Percentiles rank a stretch among this genome's conserved stretches.
These are phyloP conservation scores for Xiphorhynchus erythropygius DNA, from an alignment of 2,797 vertebrate genomes.

Conservation along the genomic window DNA sequence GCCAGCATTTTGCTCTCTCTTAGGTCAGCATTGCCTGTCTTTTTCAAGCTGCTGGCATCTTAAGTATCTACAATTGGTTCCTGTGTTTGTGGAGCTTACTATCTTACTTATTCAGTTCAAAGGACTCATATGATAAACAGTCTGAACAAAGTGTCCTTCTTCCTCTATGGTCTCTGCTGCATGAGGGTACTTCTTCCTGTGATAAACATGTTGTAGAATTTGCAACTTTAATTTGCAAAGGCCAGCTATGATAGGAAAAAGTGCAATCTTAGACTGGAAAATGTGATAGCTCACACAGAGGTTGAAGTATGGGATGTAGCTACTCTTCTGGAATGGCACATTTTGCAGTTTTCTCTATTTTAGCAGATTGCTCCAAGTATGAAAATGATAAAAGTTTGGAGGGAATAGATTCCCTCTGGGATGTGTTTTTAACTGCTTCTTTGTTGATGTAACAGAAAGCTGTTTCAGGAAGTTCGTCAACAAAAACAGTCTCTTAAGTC, in stretches of 20 bases:
- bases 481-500: neutral
- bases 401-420: neutral
- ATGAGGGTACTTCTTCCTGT: slow-evolving; percentile 27
- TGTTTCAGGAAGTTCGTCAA: neutral
- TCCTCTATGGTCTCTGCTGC: neutral
- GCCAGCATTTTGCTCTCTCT: neutral
- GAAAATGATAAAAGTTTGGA: neutral
- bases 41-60: slow-evolving; percentile 8
- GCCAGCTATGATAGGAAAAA: neutral
- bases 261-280: neutral
- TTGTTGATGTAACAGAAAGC: slow-evolving; percentile 2
- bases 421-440: neutral
- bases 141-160: slow-evolving; percentile 17
- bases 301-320: neutral
- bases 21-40: neutral
- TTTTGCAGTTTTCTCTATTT: neutral
- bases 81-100: neutral
- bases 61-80: slow-evolving; percentile 19
- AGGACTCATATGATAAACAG: slow-evolving; percentile 30
- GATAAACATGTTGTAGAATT: neutral
- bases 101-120: slow-evolving; percentile 33
- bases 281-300: neutral
- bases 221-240: neutral
- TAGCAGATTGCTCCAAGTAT: neutral
- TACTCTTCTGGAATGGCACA: neutral